Conservation (phyloP, 2,797 vertebrate species). For the Nannoperca obscura region DNA sequence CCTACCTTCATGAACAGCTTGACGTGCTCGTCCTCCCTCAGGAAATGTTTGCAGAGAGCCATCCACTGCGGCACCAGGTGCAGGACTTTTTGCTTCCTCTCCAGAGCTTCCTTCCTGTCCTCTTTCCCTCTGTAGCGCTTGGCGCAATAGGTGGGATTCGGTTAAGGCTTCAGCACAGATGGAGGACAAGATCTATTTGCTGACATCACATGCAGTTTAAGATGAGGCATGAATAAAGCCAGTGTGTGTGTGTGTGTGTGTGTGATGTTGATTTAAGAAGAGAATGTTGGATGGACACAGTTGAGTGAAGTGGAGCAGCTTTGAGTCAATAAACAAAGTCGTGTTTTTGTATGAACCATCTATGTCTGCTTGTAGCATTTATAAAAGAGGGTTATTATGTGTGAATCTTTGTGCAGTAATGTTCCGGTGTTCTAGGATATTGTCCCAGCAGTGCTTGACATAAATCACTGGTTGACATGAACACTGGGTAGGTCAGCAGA, state of each 20-base stretch:
- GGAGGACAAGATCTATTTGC: constrained; percentile 32
- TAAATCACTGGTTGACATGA: constrained; percentile 96
- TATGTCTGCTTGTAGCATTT: not conserved
- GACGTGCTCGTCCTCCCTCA: constrained; percentile 93
- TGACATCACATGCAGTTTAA: constrained; percentile 10
- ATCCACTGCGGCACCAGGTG: constrained; percentile 96
- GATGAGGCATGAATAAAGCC: constrained; percentile 3
- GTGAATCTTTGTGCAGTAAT: constrained; percentile 4
- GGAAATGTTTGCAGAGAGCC: constrained; percentile 91
- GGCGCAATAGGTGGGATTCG: constrained; percentile 90
- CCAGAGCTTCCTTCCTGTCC: constrained; percentile 88
- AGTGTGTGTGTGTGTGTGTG: constrained; percentile 1
- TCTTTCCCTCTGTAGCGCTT: constrained; percentile 91
- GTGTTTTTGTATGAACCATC: constrained; percentile 24
- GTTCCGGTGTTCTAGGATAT: constrained; percentile 90
- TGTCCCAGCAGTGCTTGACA: constrained; percentile 96
- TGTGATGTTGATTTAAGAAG: constrained; percentile 16
- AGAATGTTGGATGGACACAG: constrained; percentile 11
- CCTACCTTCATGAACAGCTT: constrained; percentile 95
- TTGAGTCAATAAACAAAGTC: constrained; percentile 7
- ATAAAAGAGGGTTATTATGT: not conserved
- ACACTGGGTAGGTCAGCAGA: constrained; percentile 96
- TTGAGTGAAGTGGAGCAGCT: constrained; percentile 10
- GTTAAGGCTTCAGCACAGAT: constrained; percentile 79
- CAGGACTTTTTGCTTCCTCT: constrained; percentile 94